Conservation (phyloP, 2,113 vertebrate species). For the Nestor notabilis region DNA sequence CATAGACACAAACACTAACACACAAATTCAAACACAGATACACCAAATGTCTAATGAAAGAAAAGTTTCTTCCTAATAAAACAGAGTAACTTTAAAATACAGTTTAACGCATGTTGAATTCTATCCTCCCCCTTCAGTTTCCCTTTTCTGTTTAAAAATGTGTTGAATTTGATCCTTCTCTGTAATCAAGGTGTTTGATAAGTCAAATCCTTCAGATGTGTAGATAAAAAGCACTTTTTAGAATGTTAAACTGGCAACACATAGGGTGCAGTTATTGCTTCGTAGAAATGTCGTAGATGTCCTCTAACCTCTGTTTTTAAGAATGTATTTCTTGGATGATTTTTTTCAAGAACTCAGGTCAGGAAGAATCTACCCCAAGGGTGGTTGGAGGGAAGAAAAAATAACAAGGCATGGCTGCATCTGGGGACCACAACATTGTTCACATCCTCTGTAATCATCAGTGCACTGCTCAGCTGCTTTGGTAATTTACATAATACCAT, state of each 20-base stretch:
- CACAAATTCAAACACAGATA: neutral
- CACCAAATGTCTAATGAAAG: neutral
- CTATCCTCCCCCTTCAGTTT: neutral
- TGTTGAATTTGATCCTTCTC: constrained; percentile 21
- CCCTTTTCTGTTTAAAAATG: neutral
- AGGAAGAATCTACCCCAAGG: constrained; percentile 88
- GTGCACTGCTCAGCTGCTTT: constrained; percentile 87
- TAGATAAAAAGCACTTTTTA: constrained; percentile 52
- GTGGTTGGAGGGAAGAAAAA: constrained; percentile 88
- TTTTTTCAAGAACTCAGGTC: constrained; percentile 84
- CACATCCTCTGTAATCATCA: constrained; percentile 90
- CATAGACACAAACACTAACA: neutral
- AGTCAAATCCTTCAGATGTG: constrained; percentile 46
- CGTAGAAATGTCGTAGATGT: constrained; percentile 83
- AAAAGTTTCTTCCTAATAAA: neutral
- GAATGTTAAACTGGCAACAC: constrained; percentile 26
- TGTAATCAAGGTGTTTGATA: constrained; percentile 51
- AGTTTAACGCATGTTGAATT: neutral
- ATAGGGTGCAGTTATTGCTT: constrained; percentile 73
- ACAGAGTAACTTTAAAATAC: neutral
- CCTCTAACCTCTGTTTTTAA: constrained; percentile 57
- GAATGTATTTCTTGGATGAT: constrained; percentile 73
- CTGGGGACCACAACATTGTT: constrained; percentile 86
- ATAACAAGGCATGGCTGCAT: constrained; percentile 86
- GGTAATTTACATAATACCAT: constrained; percentile 94